Conservation (phyloP, 2,113 vertebrate genomes). For the Leptobrachium leishanense region DNA sequence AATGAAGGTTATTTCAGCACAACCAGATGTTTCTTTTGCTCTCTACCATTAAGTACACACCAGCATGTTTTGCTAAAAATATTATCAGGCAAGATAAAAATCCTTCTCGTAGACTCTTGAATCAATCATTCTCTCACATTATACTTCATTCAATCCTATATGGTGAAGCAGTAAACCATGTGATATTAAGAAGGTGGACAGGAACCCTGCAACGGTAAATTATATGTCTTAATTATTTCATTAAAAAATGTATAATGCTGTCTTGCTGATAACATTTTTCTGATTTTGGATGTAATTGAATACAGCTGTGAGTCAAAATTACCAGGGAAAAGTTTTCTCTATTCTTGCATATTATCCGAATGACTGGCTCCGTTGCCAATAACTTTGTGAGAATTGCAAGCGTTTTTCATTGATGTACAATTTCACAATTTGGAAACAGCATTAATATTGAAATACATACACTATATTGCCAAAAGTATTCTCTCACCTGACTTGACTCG, state of each 20-base stretch:
- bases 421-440: no score
- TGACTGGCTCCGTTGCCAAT: no score
- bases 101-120: not conserved
- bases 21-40: constrained; percentile 77
- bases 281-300: not conserved
- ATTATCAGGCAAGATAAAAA: constrained; percentile 49
- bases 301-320: not conserved
- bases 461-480: no score
- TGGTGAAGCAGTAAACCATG: not conserved
- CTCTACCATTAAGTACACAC: constrained; percentile 63
- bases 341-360: no score
- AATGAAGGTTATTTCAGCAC: constrained; percentile 79
- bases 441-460: no score
- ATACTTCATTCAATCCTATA: not conserved
- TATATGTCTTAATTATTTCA: constrained; percentile 10
- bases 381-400: no score
- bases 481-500: no score
- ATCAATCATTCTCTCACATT: not conserved
- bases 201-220: not conserved
- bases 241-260: not conserved
- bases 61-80: constrained; percentile 51
- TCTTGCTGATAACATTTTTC: not conserved
- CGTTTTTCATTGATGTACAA: no score
- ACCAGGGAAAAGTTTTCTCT: not conserved
- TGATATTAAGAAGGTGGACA: not conserved